Base-by-base conservation (phyloP, 2,888 invertebrate species). In the Bimastos eiseni region DNA sequence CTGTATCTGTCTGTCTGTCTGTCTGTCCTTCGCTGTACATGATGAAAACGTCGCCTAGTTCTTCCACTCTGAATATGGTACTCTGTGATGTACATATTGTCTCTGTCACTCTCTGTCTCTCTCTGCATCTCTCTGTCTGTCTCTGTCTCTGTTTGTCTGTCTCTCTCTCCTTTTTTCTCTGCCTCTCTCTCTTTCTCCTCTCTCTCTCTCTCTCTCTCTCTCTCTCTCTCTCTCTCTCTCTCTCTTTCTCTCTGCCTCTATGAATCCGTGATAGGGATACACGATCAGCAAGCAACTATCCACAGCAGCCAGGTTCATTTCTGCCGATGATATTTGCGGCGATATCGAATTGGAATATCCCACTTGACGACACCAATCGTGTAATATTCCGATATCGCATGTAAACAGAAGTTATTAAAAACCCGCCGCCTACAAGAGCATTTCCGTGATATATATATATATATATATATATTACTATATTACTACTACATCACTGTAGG, bases 301-400 rank as follows among this genome's bases (percentile, higher is more conserved):
- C 49, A 1, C 49, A 6, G 49, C 24, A 49, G n/a, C 30, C 70
- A n/a, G 49, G 21, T 49, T 49, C n/a, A n/a, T n/a, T 11, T 70
- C 8, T 11, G 11, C 49, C 49, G 30, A 30, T 70, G n/a, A n/a
- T 17, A 49, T 49, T 24, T 70, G 30, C 70, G 13, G 70, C n/a
- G n/a, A 70, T 70, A 70, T 70, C 70, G n/a, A 70, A 70, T 70
- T 70, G 70, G 49, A n/a, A 70, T n/a, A 70, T 70, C n/a, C 70
- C n/a, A 11, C n/a, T 70, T n/a, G 30, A n/a, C n/a, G 11, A 6
- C n/a, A 70, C 24, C 30, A 8, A 70, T n/a, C n/a, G 70, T 17
- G n/a, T 70, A 70, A 70, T 70, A n/a, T 70, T 70, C 30, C 70
- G 5, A 70, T 70, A n/a, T 70, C 70, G 70, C n/a, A 30, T 30